Evolutionary conservation across 2,113 vertebrate species (phyloP), one percentile per base, ranked within the genome.

Genomic region (Malurus alboscapulatus): DNA sequence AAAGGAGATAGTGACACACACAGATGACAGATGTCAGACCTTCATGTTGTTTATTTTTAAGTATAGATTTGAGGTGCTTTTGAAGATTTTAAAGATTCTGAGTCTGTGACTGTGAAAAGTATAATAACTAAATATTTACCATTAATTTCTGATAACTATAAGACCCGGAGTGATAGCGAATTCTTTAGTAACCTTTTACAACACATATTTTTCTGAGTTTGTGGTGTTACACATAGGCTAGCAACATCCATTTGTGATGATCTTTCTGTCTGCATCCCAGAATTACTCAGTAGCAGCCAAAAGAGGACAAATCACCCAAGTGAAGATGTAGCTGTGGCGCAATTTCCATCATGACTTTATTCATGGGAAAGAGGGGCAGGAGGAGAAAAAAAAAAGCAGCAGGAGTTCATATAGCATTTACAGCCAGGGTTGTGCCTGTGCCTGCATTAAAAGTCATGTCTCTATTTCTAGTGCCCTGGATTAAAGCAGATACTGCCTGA

Each of bases 381-480:
- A 40, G 36, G 36, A 57, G 27, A 21, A 66, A 66, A 48, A 74
- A 91, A 84, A 51, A n/a, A 29, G 12, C 72, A 93, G 75, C 90
- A 38, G 81, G 66, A 84, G 73, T 45, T 94, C 80, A 81, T 90
- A 91, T 1, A 87, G 86, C 65, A 80, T 91, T 92, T 61, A 78
- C 6, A 21, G 91, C 54, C 87, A 63, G 34, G 84, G 73, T 58
- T 82, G 66, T 62, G 45, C 72, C 76, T 90, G 36, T 4, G 14
- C 80, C 76, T 73, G 77, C 87, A 95, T 94, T 92, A 91, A 79
- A 92, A 94, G 77, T 88, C 89, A 89, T 44, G 74, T 92, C 89
- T 96, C 81, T 93, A 93, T 94, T 92, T 65, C 77, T 79, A 88
- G 86, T 3, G 6, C 40, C 69, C 69, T 61, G 92, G 58, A 93